Evolutionary conservation across 2,113 vertebrate genomes (phyloP).

Genomic region (Pelusios castaneus): DNA sequence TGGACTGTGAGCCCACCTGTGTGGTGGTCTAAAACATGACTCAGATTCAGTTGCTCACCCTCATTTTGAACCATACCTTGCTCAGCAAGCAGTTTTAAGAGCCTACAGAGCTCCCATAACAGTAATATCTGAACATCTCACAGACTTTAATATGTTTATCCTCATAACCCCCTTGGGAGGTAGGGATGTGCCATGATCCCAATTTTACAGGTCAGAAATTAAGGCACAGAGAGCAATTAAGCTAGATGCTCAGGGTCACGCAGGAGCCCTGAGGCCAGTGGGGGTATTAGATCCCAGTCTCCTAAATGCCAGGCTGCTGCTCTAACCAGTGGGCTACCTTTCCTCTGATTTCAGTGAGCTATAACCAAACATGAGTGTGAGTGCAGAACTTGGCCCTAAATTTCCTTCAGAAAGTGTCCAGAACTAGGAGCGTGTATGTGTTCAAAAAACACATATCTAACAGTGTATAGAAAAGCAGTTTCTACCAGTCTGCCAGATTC

Average conservation of each 20-base stretch:
- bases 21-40: background rate
- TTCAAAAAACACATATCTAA: too few relatives aligned
- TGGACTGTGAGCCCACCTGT: background rate
- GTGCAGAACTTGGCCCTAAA: background rate
- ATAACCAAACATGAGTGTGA: background rate
- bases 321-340: background rate
- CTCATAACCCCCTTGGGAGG: background rate
- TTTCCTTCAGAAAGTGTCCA: background rate
- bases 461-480: background rate
- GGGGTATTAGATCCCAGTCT: background rate
- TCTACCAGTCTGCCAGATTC: background rate
- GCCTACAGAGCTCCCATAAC: background rate
- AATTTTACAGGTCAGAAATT: background rate
- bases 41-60: background rate
- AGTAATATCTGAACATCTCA: background rate
- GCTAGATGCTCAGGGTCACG: background rate
- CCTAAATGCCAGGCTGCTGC: too few relatives aligned
- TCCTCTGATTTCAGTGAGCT: background rate
- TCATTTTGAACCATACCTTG: background rate
- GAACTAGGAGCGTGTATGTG: background rate
- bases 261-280: background rate
- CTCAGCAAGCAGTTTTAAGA: background rate
- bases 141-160: background rate
- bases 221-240: background rate
- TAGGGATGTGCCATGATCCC: accelerated